Percentiles rank a stretch among this genome's conserved stretches.
These are phyloP conservation scores for Leptatherina wallacei DNA, from an alignment of 2,797 vertebrate genomes.

Conservation along the genomic window DNA sequence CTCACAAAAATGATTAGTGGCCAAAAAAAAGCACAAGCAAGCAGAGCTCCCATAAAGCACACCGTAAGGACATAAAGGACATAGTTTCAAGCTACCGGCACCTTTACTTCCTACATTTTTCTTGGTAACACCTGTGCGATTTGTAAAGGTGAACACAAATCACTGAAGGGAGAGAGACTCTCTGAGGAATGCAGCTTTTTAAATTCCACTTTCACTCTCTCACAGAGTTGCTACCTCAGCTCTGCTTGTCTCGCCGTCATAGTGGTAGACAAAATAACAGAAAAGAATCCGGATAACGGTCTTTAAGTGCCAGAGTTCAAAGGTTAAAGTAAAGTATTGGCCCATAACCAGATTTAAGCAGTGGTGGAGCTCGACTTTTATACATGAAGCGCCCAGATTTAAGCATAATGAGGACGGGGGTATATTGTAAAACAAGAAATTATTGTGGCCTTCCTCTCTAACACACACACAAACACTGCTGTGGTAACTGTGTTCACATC, in stretches of 20 bases:
- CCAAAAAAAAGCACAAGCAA: background rate
- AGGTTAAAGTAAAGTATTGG: slow-evolving; percentile 28
- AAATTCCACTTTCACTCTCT: slow-evolving; percentile 4
- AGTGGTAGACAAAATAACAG: background rate
- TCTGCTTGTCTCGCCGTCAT: background rate
- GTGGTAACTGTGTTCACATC: no score
- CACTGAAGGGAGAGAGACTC: background rate
- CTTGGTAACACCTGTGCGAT: background rate
- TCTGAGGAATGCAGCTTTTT: slow-evolving; percentile 1
- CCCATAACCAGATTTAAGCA: slow-evolving; percentile 6
- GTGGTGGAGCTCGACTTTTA: background rate
- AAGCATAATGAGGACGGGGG: no score
- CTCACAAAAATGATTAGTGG: slow-evolving; percentile 14
- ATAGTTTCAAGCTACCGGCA: slow-evolving; percentile 14
- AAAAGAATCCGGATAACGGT: slow-evolving; percentile 16
- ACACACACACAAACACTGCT: no score
- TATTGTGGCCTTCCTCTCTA: no score
- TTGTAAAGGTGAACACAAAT: background rate
- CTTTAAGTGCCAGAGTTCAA: slow-evolving; percentile 28
- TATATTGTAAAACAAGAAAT: no score
- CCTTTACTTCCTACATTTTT: background rate
- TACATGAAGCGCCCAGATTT: no score
- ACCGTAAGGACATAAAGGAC: background rate
- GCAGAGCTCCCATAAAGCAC: background rate
- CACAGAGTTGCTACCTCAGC: slow-evolving; percentile 1